Conservation (phyloP, 2,113 vertebrate species). For the Benitochromis conjunctus region DNA sequence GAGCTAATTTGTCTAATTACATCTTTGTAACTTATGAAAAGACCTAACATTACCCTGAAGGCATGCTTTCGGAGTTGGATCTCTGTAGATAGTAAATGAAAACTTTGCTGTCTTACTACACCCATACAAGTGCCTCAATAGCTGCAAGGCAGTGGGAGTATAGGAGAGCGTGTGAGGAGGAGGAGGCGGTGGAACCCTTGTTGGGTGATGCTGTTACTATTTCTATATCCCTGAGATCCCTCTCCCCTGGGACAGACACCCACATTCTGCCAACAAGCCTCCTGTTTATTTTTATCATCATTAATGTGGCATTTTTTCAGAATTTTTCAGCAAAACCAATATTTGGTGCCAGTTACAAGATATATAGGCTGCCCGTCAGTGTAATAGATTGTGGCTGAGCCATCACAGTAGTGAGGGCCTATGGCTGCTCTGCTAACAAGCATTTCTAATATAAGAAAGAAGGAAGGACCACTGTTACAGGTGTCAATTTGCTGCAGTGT, state of each 20-base stretch:
- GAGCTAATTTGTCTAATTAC: constrained; percentile 76
- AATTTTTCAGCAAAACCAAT: constrained; percentile 70
- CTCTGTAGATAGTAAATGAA: constrained; percentile 53
- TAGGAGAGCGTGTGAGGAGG: constrained; percentile 1
- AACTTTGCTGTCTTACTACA: constrained; percentile 45
- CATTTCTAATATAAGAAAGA: constrained; percentile 21
- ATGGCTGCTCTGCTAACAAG: constrained; percentile 56
- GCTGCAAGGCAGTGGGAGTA: constrained; percentile 32
- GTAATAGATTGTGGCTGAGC: constrained; percentile 60
- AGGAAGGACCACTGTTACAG: constrained; percentile 11
- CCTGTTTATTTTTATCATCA: constrained; percentile 60
- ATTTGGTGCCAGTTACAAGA: constrained; percentile 61
- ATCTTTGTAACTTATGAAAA: constrained; percentile 74
- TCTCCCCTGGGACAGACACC: constrained; percentile 54
- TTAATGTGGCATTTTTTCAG: constrained; percentile 37
- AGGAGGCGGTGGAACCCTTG: constrained; percentile 40
- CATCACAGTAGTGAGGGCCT: constrained; percentile 35
- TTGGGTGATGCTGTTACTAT: constrained; percentile 55
- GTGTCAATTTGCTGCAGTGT: constrained; percentile 35
- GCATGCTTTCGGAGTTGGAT: constrained; percentile 50
- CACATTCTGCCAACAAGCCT: constrained; percentile 52
- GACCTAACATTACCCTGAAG: constrained; percentile 65
- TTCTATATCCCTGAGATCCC: constrained; percentile 52
- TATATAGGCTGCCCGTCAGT: constrained; percentile 23
- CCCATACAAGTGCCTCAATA: constrained; percentile 1